Percentiles rank a stretch among this genome's conserved stretches.
Conservation (phyloP, 2,113 vertebrate species). For the Harpagus bidentatus region DNA sequence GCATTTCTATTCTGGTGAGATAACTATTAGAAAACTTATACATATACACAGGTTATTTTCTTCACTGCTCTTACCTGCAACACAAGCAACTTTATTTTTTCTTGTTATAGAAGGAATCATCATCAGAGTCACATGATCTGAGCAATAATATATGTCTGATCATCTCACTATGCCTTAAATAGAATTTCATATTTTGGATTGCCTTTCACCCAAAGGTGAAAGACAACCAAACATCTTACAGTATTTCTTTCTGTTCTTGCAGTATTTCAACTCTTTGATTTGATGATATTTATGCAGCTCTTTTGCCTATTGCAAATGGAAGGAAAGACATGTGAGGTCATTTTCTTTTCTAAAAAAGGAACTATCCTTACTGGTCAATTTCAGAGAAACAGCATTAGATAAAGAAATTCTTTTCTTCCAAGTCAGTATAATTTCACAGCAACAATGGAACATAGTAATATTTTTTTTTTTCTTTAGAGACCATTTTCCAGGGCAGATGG, state of each 20-base stretch:
- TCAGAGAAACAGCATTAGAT: background rate
- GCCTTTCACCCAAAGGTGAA: background rate
- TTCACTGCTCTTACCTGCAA: background rate
- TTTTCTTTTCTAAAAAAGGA: background rate
- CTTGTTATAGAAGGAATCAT: background rate
- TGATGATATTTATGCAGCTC: background rate
- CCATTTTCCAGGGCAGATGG: background rate
- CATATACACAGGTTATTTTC: background rate
- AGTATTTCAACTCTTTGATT: background rate
- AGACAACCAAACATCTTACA: background rate
- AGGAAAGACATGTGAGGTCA: background rate
- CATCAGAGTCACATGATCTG: background rate
- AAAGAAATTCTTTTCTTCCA: background rate
- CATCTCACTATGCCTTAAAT: background rate
- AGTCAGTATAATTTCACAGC: background rate
- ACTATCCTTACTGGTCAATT: background rate
- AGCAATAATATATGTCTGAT: background rate
- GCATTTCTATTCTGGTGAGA: background rate
- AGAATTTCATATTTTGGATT: background rate
- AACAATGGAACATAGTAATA: background rate
- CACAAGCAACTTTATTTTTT: background rate
- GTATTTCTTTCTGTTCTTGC: background rate
- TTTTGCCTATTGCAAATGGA: background rate
- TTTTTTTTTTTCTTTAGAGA: background rate
- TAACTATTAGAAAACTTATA: background rate